Percentiles rank a stretch among this genome's conserved stretches.
Evolutionary conservation across 2,113 vertebrate genomes (phyloP).

Genomic region (Lepus americanus): DNA sequence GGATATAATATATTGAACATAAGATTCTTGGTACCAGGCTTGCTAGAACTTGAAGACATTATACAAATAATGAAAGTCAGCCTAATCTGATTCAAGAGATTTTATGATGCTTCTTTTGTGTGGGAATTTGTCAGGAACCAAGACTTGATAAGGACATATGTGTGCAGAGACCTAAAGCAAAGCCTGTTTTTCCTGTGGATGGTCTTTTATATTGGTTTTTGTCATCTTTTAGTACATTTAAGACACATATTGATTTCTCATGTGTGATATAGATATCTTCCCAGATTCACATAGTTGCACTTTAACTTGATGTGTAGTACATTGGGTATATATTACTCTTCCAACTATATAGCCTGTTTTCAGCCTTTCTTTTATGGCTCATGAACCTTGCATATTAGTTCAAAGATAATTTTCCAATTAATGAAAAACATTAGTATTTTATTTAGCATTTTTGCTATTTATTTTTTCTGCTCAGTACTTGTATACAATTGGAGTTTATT

Average conservation of each 20-base stretch:
- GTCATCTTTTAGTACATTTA: neutral
- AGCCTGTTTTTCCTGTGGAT: neutral
- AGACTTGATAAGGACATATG: conserved; percentile 21
- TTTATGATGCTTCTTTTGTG: neutral
- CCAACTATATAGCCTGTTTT: neutral
- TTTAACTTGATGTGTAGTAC: neutral
- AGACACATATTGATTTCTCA: neutral
- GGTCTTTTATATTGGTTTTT: neutral
- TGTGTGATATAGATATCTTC: neutral
- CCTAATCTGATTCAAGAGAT: neutral
- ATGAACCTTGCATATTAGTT: neutral
- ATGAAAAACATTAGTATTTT: neutral
- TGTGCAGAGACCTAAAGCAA: neutral
- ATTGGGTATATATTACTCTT: neutral
- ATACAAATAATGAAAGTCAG: neutral
- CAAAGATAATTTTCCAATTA: neutral
- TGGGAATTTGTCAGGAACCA: neutral
- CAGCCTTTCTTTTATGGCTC: neutral
- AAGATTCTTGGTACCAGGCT: neutral
- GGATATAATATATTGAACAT: neutral
- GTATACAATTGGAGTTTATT: neutral
- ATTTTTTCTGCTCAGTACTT: neutral
- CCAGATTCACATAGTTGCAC: neutral
- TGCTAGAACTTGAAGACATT: neutral
- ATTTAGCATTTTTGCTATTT: neutral